Evolutionary conservation across 2,888 invertebrate genomes (phyloP), one percentile per base, ranked within the genome.

Genomic region (Epicampocera succincta): DNA sequence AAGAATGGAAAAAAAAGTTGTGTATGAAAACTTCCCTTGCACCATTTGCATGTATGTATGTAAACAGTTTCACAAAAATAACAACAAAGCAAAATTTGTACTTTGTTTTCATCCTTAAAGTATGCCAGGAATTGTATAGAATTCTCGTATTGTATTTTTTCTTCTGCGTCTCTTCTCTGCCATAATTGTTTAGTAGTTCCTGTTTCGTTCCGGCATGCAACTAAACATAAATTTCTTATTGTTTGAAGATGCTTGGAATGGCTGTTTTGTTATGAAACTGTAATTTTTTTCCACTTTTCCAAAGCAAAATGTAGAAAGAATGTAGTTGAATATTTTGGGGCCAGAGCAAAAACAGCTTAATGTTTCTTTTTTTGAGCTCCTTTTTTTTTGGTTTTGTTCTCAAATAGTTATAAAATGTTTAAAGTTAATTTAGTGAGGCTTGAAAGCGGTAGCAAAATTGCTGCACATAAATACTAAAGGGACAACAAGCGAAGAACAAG

Each of bases 21-120:
- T 33, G 33, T 33, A 9, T 9, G 8, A 61, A 54, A 29, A 25
- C 13, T 44, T 38, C 21, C 29, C n/a, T 4, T 66, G 38, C 40
- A 40, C 13, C 40, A 54, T 25, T 54, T 21, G n/a, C 25, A 12
- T 19, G 63, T 33, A 0, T 63, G 44, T 19, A n/a, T 21, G 13
- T 5, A 1, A 15, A 29, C 6, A 46, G 12, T 33, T 42, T 8
- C 11, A 25, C 42, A 25, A 42, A 33, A 75, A 76, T 46, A 69
- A 69, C 50, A 60, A 60, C 5, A 66, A n/a, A 60, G 44, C 12
- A 21, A 52, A 9, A 58, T 38, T 42, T 60, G 17, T 46, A 46
- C 21, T 66, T 72, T 60, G 52, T 52, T 60, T 66, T 68, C 60
- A 71, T 80, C 65, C 71, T 76, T 54, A 50, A 80, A 60, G 71